These are phyloP conservation scores for Nymphalis io DNA, from an alignment of 1,140 invertebrate species.

Conservation along the genomic window DNA sequence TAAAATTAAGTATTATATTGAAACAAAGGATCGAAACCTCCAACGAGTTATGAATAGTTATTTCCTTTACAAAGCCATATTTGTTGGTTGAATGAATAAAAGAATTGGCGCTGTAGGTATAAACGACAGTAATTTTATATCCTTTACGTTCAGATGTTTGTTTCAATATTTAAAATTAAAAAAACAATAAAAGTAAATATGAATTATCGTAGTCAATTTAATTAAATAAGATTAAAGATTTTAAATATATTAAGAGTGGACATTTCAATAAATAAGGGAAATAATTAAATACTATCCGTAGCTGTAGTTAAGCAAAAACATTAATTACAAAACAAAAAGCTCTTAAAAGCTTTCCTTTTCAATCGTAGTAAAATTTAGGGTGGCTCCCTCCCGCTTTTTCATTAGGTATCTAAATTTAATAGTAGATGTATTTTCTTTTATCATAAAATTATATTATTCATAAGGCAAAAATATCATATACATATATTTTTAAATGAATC, in stretches of 20 bases:
- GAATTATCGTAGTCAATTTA: not conserved
- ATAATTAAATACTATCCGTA: slow-evolving; percentile 29
- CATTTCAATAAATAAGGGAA: slow-evolving; percentile 4
- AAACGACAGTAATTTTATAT: slow-evolving; percentile 20
- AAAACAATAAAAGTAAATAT: not conserved
- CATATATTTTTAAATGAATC: too few relatives aligned
- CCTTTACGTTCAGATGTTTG: not conserved
- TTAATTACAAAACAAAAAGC: slow-evolving; percentile 79
- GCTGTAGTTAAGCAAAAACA: slow-evolving; percentile 42
- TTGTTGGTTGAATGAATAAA: slow-evolving; percentile 22
- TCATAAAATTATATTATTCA: slow-evolving; percentile 3
- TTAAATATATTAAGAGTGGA: not conserved
- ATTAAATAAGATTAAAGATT: not conserved
- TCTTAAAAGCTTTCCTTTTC: slow-evolving; percentile 77
- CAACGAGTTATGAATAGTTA: slow-evolving; percentile 31
- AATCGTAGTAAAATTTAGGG: slow-evolving; percentile 69
- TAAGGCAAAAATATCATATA: not conserved
- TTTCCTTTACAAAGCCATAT: slow-evolving; percentile 22
- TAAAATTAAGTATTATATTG: slow-evolving; percentile 5
- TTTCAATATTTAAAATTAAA: not conserved
- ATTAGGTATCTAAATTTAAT: slow-evolving; percentile 66
- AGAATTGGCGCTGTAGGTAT: slow-evolving; percentile 11
- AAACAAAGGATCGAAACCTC: slow-evolving; percentile 25
- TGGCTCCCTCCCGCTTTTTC: slow-evolving; percentile 72
- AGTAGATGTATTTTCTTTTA: slow-evolving; percentile 15